Evolutionary conservation across 2,113 vertebrate genomes (phyloP).

Genomic region (Cacatua alba): DNA sequence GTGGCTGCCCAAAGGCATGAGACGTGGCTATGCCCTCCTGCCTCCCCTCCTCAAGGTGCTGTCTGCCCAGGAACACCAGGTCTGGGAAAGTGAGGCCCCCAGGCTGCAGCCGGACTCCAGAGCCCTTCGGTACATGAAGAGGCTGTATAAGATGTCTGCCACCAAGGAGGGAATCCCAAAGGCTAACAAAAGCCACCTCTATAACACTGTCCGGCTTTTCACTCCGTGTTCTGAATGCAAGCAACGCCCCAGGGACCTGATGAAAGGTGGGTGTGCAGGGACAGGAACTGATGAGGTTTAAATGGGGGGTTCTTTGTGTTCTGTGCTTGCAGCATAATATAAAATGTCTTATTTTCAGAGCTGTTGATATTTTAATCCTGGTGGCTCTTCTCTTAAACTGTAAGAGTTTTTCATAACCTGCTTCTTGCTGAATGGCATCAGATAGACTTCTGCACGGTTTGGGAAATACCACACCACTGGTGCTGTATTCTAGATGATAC

Average conservation of each 20-base stretch:
- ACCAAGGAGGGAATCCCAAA: constrained; percentile 82
- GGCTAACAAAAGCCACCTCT: constrained; percentile 70
- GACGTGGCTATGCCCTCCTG: constrained; percentile 42
- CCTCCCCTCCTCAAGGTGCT: constrained; percentile 84
- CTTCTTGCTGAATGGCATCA: neutral
- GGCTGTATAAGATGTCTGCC: constrained; percentile 84
- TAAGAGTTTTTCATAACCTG: neutral
- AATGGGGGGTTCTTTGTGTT: rapidly evolving
- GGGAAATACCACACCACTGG: neutral
- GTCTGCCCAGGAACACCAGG: constrained; percentile 63
- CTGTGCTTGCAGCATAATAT: neutral
- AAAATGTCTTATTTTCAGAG: neutral
- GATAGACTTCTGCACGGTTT: neutral
- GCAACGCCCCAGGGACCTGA: constrained; percentile 60
- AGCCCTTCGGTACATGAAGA: constrained; percentile 89
- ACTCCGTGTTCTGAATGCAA: constrained; percentile 80
- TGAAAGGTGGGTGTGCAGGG: constrained; percentile 43
- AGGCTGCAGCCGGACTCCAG: constrained; percentile 79
- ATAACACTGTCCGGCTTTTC: constrained; percentile 91
- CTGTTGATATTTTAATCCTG: neutral
- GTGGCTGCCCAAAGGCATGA: neutral
- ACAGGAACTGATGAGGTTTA: too few species aligned
- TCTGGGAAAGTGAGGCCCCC: constrained; percentile 48
- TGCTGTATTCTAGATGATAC: neutral
- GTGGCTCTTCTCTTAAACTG: neutral